Conservation (phyloP, 2,888 invertebrate species). For the Harpalus rubripes region DNA sequence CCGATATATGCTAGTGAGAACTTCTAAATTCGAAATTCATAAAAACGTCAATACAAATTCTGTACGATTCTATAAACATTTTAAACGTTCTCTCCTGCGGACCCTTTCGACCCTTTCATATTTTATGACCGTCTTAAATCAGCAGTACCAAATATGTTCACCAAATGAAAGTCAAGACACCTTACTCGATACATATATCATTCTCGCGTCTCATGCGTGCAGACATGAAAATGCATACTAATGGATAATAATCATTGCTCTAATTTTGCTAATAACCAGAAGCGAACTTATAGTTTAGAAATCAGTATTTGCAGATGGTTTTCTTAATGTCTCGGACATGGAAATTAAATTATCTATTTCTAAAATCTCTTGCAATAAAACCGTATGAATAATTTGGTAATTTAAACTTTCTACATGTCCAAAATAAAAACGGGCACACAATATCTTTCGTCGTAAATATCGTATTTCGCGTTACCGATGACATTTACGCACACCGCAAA, state of each 20-base stretch:
- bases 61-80: constrained; percentile 41
- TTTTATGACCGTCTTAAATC: constrained; percentile 37
- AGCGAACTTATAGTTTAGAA: constrained; percentile 32
- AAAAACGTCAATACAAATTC: constrained; percentile 47
- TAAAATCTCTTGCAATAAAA: constrained; percentile 53
- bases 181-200: constrained; percentile 9
- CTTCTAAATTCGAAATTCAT: constrained; percentile 39
- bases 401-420: constrained; percentile 63
- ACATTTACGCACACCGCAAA: constrained; percentile 58
- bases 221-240: background rate
- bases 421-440: constrained; percentile 61
- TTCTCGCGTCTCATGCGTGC: constrained; percentile 5
- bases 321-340: constrained; percentile 55
- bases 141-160: constrained; percentile 40
- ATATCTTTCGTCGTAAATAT: constrained; percentile 60
- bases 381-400: constrained; percentile 59
- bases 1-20: constrained; percentile 18
- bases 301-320: constrained; percentile 34
- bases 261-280: constrained; percentile 23
- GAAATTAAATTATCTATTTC: constrained; percentile 64
- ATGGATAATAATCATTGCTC: constrained; percentile 33
- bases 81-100: constrained; percentile 33
- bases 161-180: constrained; percentile 26
- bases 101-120: constrained; percentile 35
- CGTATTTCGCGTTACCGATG: constrained; percentile 56